phyloP scores from a whole-genome alignment of 1,140 invertebrate genomes.

The Steinernema khuongi region DNA sequence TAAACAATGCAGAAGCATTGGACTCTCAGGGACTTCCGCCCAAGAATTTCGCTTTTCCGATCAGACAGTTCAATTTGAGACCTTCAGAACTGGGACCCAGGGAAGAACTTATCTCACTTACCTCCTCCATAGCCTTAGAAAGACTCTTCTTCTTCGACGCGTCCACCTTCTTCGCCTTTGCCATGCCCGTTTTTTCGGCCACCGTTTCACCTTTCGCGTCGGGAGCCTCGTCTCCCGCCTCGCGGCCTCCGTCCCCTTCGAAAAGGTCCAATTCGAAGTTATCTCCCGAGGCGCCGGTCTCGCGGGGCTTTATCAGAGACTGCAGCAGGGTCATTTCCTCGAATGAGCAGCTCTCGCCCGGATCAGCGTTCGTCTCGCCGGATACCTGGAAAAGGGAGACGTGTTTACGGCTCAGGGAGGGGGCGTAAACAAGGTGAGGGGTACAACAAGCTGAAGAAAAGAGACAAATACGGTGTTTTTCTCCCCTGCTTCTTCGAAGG shows the following conservation, averaged over 20 bases:
- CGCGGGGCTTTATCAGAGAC: slow-evolving; percentile 26
- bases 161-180: slow-evolving; percentile 30
- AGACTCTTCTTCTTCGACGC: slow-evolving; percentile 29
- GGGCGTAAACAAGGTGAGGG: background rate
- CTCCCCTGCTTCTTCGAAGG: too few relatives aligned
- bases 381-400: background rate
- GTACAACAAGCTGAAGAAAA: too few relatives aligned
- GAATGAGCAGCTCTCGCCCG: background rate
- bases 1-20: too few relatives aligned
- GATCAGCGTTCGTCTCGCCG: background rate
- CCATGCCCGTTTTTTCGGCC: background rate
- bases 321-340: slow-evolving; percentile 46
- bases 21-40: too few relatives aligned
- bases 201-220: background rate
- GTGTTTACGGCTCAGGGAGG: background rate
- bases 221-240: background rate
- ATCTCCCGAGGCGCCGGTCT: background rate
- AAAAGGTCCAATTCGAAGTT: slow-evolving; percentile 4
- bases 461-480: too few relatives aligned
- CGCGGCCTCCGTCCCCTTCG: background rate
- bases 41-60: background rate
- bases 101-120: background rate
- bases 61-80: background rate
- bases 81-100: background rate
- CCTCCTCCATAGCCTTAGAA: slow-evolving; percentile 30